A percentile compares a stretch with the other conserved stretches of the same genome.
phyloP scores from a whole-genome alignment of 2,888 invertebrate species.

The Smittia sp. region DNA sequence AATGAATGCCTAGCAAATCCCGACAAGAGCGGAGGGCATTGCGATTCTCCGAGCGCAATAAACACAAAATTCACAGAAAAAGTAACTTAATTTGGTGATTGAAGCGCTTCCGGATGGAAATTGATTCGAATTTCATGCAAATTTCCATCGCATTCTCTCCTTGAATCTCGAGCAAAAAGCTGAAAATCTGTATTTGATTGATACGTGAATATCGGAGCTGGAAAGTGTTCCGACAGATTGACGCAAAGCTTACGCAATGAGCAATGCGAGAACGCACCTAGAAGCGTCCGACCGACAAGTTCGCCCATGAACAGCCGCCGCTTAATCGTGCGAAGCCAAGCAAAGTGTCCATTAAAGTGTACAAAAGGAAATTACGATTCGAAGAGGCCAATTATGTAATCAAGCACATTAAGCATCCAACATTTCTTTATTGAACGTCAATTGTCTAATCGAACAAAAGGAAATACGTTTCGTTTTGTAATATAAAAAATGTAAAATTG shows the following conservation, averaged over 20 bases:
- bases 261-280: neutral
- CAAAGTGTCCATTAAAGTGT: neutral
- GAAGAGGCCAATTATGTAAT: constrained; percentile 31
- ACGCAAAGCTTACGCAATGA: neutral
- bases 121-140: constrained; percentile 41
- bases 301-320: neutral
- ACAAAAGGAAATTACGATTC: constrained; percentile 25
- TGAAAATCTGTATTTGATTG: constrained; percentile 41
- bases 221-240: constrained; percentile 32
- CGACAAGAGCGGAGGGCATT: neutral
- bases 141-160: constrained; percentile 18
- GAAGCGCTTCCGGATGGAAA: constrained; percentile 31
- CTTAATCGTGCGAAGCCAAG: constrained; percentile 1
- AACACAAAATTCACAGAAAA: constrained; percentile 3
- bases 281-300: neutral
- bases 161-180: constrained; percentile 22
- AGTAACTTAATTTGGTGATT: constrained; percentile 30
- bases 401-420: constrained; percentile 26
- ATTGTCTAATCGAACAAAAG: constrained; percentile 34
- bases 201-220: constrained; percentile 30
- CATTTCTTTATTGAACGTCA: constrained; percentile 22
- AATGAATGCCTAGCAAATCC: neutral
- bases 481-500: constrained; percentile 6
- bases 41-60: neutral
- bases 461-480: constrained; percentile 19